Evolutionary conservation across 2,113 vertebrate species (phyloP).

Genomic region (Zosterops borbonicus): DNA sequence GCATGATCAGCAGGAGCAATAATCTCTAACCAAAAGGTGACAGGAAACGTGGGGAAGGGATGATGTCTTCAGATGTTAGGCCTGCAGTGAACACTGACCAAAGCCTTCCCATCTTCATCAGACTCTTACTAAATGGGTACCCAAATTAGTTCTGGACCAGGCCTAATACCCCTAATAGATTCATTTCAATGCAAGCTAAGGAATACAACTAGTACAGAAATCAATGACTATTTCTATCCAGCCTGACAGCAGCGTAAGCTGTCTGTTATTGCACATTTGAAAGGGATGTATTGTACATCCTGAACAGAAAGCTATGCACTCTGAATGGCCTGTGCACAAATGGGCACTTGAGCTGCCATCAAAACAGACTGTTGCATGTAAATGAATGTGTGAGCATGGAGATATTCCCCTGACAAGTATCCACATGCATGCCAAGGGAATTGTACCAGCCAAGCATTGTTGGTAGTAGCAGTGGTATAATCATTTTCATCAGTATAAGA

Average conservation of each 20-base stretch:
- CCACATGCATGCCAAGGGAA: constrained; percentile 3
- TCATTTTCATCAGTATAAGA: constrained; percentile 18
- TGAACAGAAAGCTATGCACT: constrained; percentile 8
- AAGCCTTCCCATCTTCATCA: neutral
- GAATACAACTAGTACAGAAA: neutral
- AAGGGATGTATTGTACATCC: neutral
- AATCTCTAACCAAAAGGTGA: neutral
- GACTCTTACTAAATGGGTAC: neutral
- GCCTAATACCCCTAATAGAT: neutral
- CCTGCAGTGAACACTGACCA: neutral
- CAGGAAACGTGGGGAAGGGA: neutral
- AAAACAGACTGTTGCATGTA: constrained; percentile 48
- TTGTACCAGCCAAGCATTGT: neutral
- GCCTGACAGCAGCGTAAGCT: neutral
- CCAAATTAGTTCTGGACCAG: neutral
- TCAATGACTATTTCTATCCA: neutral
- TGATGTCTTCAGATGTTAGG: neutral
- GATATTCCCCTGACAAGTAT: constrained; percentile 2
- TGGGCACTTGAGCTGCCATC: neutral
- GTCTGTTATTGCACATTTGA: neutral
- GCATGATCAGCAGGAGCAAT: neutral
- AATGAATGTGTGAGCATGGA: constrained; percentile 44
- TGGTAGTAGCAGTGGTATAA: constrained; percentile 25
- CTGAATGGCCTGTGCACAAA: constrained; percentile 5
- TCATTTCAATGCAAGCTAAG: neutral